Evolutionary conservation across 2,888 invertebrate species (phyloP).

Genomic region (Anoplius nigerrimus): DNA sequence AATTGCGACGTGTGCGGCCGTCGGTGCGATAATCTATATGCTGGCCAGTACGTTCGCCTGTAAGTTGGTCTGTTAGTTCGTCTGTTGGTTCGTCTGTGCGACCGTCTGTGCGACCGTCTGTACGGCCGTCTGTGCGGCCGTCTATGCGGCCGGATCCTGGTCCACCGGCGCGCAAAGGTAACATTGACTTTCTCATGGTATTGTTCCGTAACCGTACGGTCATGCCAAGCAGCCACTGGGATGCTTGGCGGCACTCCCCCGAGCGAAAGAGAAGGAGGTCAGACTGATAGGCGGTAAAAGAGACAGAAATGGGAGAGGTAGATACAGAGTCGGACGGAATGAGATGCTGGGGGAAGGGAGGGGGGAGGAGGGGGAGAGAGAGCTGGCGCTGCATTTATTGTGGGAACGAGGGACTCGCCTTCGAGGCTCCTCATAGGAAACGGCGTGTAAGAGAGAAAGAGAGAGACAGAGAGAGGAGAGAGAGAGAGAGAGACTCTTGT

Average conservation of each 20-base stretch:
- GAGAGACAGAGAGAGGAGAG: conserved; percentile 18
- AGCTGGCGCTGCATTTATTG: conserved; percentile 31
- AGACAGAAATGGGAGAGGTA: neutral
- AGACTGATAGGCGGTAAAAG: neutral
- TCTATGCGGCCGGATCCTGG: no score
- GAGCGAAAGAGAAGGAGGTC: conserved; percentile 2
- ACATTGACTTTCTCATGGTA: conserved; percentile 58
- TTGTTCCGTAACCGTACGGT: conserved; percentile 43
- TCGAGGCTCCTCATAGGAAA: neutral
- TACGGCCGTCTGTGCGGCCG: neutral
- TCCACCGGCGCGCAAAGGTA: conserved; percentile 42
- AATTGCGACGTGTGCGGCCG: neutral
- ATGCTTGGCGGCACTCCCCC: conserved; percentile 40
- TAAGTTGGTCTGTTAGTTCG: no score
- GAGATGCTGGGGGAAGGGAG: neutral
- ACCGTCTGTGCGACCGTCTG: conserved; percentile 4
- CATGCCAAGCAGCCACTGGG: conserved; percentile 19
- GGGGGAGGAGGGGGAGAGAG: conserved; percentile 9
- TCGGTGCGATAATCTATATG: neutral
- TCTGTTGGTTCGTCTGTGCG: no score
- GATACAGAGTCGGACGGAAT: neutral
- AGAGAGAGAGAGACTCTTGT: conserved; percentile 10
- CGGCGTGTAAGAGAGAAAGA: conserved; percentile 8
- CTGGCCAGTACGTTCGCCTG: no score
- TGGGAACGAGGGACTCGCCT: conserved; percentile 29